Conservation (phyloP, 2,797 vertebrate species). For the Aphelocoma californica region DNA sequence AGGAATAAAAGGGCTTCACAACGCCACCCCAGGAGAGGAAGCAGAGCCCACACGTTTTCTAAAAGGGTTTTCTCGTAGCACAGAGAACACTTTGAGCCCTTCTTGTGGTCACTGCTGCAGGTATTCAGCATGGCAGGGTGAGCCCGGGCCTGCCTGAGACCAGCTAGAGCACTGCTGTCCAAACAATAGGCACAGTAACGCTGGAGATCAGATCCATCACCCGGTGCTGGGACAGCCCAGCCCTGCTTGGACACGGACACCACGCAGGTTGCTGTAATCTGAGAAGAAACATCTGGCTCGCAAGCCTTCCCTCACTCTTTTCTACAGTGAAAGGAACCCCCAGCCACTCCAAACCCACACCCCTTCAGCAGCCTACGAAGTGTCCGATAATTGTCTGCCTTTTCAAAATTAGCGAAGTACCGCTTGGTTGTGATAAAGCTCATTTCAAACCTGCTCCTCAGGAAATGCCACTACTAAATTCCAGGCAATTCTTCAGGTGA, state of each 20-base stretch:
- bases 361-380: background rate
- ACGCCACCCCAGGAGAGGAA: no score
- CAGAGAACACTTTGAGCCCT: background rate
- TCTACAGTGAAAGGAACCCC: background rate
- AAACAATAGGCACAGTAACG: background rate
- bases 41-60: background rate
- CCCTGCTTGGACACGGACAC: background rate
- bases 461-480: constrained; percentile 13
- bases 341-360: background rate
- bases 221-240: background rate
- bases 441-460: constrained; percentile 46
- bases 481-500: background rate
- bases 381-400: background rate
- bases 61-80: background rate
- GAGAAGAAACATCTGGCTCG: constrained; percentile 12
- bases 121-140: background rate
- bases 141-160: background rate
- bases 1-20: no score
- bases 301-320: background rate
- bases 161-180: background rate
- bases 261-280: background rate
- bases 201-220: background rate
- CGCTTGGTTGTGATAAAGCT: background rate
- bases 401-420: constrained; percentile 5
- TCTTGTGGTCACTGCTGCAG: background rate